Evolutionary conservation across 2,113 vertebrate genomes (phyloP).

Genomic region (Dicentrarchus labrax): DNA sequence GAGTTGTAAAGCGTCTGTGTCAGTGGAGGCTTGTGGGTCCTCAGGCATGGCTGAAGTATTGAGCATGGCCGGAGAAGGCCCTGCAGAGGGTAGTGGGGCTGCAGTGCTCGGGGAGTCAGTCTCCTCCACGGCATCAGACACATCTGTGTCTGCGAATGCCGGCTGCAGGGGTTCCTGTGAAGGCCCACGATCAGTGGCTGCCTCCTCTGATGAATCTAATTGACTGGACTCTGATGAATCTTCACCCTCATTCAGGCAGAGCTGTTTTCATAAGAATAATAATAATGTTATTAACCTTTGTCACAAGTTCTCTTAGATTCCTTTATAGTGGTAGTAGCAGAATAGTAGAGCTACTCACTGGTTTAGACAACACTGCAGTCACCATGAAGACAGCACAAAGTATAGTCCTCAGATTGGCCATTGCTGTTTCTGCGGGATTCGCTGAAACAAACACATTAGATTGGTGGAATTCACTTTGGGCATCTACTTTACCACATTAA

Average conservation of each 20-base stretch:
- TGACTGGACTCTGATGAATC: constrained; percentile 66
- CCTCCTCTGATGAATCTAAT: constrained; percentile 64
- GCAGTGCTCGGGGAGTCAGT: neutral
- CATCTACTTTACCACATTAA: neutral
- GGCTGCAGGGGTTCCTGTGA: constrained; percentile 23
- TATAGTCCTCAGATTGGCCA: constrained; percentile 40
- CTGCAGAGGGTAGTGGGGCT: neutral
- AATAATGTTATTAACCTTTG: neutral
- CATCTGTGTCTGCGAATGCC: neutral
- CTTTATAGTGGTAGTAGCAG: neutral
- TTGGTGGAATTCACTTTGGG: neutral
- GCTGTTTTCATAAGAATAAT: constrained; percentile 38
- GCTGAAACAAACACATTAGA: constrained; percentile 11
- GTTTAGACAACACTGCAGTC: constrained; percentile 61
- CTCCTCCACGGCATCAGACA: neutral
- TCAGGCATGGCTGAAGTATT: constrained; percentile 2
- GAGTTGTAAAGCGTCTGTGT: neutral
- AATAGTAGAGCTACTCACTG: constrained; percentile 62
- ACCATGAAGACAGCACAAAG: constrained; percentile 56
- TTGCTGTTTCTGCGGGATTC: constrained; percentile 34
- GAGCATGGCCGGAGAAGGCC: neutral
- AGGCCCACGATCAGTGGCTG: fast-evolving
- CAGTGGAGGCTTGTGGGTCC: constrained; percentile 46
- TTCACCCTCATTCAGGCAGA: constrained; percentile 33
- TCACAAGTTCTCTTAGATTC: neutral